A percentile compares a stretch with the other conserved stretches of the same genome.
These are phyloP conservation scores for Plecturocebus donacophilus DNA, from an alignment of 2,113 vertebrate species.

Conservation along the genomic window DNA sequence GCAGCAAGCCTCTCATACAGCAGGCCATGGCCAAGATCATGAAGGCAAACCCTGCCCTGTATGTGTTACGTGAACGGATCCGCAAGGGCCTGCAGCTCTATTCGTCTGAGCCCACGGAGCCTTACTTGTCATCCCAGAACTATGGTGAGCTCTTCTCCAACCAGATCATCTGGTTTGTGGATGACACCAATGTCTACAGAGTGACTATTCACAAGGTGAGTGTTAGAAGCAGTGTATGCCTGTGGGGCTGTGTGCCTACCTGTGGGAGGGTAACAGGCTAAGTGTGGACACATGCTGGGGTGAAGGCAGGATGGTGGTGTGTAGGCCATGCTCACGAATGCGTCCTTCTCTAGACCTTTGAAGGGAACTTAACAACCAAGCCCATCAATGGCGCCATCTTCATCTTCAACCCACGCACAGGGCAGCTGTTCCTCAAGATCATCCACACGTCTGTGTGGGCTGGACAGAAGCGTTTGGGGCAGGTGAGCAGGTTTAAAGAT, in stretches of 20 bases:
- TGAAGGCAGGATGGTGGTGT: background rate
- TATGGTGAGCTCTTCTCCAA: conserved; percentile 99
- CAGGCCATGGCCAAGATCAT: conserved; percentile 99
- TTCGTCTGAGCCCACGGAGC: conserved; percentile 98
- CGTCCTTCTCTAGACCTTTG: conserved; percentile 92
- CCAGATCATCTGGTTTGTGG: conserved; percentile 99
- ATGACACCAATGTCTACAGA: conserved; percentile 98
- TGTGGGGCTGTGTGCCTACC: background rate
- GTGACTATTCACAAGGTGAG: conserved; percentile 99
- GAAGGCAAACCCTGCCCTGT: conserved; percentile 98
- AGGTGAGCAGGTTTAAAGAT: conserved; percentile 84
- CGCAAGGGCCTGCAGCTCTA: conserved; percentile 98
- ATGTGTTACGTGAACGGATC: conserved; percentile 97
- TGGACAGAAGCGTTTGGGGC: conserved; percentile 98
- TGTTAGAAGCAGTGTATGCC: accelerated
- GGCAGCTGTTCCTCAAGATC: conserved; percentile 99
- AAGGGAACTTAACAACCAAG: conserved; percentile 99
- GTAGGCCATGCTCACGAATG: background rate
- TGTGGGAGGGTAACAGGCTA: background rate
- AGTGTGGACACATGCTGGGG: background rate
- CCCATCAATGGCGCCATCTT: conserved; percentile 99
- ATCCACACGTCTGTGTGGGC: conserved; percentile 99
- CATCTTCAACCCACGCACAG: conserved; percentile 99
- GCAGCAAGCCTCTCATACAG: conserved; percentile 98
- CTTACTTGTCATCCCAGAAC: conserved; percentile 99